Evolutionary conservation across 2,113 vertebrate genomes (phyloP).

Genomic region (Ahaetulla prasina): DNA sequence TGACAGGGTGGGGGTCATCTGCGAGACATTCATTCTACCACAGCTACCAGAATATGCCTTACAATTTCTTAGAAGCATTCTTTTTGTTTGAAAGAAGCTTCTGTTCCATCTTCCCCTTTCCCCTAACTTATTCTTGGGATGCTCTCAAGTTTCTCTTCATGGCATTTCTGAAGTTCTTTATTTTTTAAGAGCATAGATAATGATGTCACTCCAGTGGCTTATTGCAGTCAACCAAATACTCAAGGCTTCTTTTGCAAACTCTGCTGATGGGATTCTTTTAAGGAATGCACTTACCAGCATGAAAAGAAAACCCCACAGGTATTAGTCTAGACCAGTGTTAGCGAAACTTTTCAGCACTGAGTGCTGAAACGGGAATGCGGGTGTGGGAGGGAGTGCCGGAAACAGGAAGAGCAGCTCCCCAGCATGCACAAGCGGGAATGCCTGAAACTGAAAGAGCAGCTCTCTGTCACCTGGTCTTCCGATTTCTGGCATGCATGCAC

Average conservation of each 20-base stretch:
- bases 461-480: too few relatives aligned
- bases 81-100: not conserved
- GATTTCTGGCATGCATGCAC: too few relatives aligned
- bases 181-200: not conserved
- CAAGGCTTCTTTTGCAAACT: not conserved
- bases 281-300: not conserved
- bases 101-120: not conserved
- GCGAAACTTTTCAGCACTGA: too few relatives aligned
- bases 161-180: not conserved
- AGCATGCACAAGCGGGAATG: too few relatives aligned
- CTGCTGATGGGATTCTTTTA: not conserved
- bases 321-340: not conserved
- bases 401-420: too few relatives aligned
- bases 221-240: not conserved
- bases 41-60: not conserved
- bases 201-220: not conserved
- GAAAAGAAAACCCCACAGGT: not conserved
- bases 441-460: too few relatives aligned
- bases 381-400: too few relatives aligned
- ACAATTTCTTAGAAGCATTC: not conserved
- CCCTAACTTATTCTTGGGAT: not conserved
- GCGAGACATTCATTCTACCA: too few relatives aligned
- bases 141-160: not conserved
- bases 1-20: too few relatives aligned
- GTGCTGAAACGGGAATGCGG: too few relatives aligned